Percentiles rank a stretch among this genome's conserved stretches.
Evolutionary conservation across 2,113 vertebrate species (phyloP).

Genomic region (Megaceryle torquata): DNA sequence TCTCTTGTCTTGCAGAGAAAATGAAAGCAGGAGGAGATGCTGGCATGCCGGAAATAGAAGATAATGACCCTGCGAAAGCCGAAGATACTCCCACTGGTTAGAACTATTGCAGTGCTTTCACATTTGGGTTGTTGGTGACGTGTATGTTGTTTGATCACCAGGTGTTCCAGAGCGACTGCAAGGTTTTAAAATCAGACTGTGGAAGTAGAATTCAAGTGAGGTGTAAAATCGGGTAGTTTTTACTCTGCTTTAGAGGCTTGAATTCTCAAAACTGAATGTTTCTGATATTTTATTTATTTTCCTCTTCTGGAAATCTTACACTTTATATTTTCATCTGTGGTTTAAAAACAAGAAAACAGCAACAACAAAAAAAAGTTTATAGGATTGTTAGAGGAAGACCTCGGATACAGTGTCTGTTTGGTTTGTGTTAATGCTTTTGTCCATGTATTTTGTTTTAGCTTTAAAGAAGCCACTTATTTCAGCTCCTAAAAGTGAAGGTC

Average conservation of each 20-base stretch:
- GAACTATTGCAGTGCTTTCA: not conserved
- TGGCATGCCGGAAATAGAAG: slow-evolving; percentile 97
- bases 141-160: not conserved
- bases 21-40: slow-evolving; percentile 89
- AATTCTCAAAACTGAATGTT: not conserved
- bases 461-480: slow-evolving; percentile 74
- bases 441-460: slow-evolving; percentile 58
- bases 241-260: not conserved
- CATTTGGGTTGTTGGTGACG: not conserved
- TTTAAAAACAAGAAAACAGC: not conserved
- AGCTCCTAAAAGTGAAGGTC: slow-evolving; percentile 53
- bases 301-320: not conserved
- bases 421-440: not conserved
- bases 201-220: not conserved
- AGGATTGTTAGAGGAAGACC: not conserved
- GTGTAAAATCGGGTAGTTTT: not conserved
- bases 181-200: not conserved
- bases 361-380: not conserved
- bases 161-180: not conserved
- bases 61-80: slow-evolving; percentile 89
- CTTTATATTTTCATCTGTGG: not conserved
- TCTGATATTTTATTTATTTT: not conserved
- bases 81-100: slow-evolving; percentile 87
- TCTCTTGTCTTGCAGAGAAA: slow-evolving; percentile 76
- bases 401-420: not conserved